phyloP scores from a whole-genome alignment of 2,113 vertebrate genomes.

The Trichechus manatus region DNA sequence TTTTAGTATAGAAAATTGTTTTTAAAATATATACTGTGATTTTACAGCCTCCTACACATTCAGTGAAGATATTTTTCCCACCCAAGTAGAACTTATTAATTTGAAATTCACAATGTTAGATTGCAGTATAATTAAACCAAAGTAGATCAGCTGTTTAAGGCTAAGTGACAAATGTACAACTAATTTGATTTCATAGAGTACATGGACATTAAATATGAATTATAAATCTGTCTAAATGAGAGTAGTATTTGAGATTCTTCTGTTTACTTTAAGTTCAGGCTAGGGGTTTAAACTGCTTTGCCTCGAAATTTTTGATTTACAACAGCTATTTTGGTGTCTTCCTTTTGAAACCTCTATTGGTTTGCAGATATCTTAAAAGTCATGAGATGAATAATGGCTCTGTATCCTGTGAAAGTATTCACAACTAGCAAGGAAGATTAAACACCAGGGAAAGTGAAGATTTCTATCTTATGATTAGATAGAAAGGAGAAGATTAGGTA shows the following conservation, averaged over 20 bases:
- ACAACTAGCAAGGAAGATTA: neutral
- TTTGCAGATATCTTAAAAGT: neutral
- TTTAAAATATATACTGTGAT: neutral
- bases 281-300: neutral
- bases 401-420: neutral
- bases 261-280: constrained; percentile 1
- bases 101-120: constrained; percentile 48
- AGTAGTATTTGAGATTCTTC: neutral
- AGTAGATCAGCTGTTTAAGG: neutral
- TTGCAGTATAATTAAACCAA: constrained; percentile 20
- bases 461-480: neutral
- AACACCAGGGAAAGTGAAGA: neutral
- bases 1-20: constrained; percentile 45
- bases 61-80: neutral
- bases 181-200: neutral
- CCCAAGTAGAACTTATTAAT: neutral
- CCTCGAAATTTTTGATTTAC: neutral
- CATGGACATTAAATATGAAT: neutral
- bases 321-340: neutral
- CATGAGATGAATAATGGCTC: neutral
- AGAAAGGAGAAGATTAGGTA: neutral
- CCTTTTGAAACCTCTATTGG: neutral
- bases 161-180: neutral
- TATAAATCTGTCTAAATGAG: neutral
- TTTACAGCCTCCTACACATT: neutral